Base-by-base conservation (phyloP, 2,797 vertebrate genomes). In the Tapirus indicus region DNA sequence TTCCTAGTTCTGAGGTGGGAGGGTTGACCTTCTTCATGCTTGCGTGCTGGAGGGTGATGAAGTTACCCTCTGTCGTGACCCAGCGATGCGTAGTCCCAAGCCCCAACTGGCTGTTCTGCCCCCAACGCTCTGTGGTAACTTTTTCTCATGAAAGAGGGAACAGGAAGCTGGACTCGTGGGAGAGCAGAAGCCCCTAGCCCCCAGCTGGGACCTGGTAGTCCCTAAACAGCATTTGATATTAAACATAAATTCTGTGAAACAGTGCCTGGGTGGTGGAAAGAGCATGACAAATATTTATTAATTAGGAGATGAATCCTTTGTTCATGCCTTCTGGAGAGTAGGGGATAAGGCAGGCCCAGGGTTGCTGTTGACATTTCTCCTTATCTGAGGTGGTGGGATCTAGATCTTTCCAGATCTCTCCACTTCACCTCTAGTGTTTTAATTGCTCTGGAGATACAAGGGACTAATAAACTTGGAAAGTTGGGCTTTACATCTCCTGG, bases 81-180 rank as follows among this genome's bases (percentile, higher is more conserved):
- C 38, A 17, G 2, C 2, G 2, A 3, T 47, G 38, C 29, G 0
- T 29, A 5, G n/a, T 23, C 12, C 1, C 14, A 38, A 41, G 27
- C 11, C 29, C 35, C 38, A 49, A 25, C 20, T 35, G 27, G 17
- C 17, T 27, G 1, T 25, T 90, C 8, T 21, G 60, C 6, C 25
- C 1, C 8, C n/a, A 5, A 2, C 16, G 3, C 18, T 68, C 32
- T 17, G n/a, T 7, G 41, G 60, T 17, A 29, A 64, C 0, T 23
- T 41, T 75, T 56, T 60, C 5, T 91, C n/a, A 8, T 6, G 27
- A 18, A 87, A 62, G 79, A 92, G 18, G 12, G 18, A 82, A 44
- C 23, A 29, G 21, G 47, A 87, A 56, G 10, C 18, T 25, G 41
- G 20, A 41, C 54, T 87, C 79, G 52, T 0, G 1, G 32, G 41